Evolutionary conservation across 2,113 vertebrate species (phyloP).

Genomic region (Elephantulus edwardii): DNA sequence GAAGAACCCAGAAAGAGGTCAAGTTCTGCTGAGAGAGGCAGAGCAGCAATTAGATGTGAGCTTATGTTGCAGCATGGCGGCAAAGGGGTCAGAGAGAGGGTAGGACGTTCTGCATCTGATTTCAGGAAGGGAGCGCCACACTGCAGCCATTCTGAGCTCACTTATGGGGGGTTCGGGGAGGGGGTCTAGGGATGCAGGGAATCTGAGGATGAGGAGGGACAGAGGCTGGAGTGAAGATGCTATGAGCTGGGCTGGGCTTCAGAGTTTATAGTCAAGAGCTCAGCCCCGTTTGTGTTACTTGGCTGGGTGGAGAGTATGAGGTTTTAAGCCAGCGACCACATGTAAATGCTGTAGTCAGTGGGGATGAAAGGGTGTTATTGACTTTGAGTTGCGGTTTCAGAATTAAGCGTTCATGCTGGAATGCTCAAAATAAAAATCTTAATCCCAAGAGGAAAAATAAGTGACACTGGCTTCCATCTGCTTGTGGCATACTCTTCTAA

Average conservation of each 20-base stretch:
- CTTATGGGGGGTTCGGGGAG: neutral
- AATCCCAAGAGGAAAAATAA: slow-evolving; percentile 42
- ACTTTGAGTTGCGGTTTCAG: slow-evolving; percentile 35
- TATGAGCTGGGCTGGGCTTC: neutral
- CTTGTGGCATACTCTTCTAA: neutral
- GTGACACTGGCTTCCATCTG: neutral
- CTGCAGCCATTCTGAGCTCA: neutral
- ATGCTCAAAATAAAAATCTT: slow-evolving; percentile 59
- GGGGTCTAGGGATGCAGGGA: neutral
- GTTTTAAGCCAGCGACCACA: neutral
- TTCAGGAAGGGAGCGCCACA: slow-evolving; percentile 20
- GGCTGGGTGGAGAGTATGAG: neutral
- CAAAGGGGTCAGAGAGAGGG: slow-evolving; percentile 69
- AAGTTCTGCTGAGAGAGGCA: slow-evolving; percentile 77
- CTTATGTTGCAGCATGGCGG: slow-evolving; percentile 67
- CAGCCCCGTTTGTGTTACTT: neutral
- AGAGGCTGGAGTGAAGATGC: neutral
- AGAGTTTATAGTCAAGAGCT: slow-evolving; percentile 10
- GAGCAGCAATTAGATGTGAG: slow-evolving; percentile 69
- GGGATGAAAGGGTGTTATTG: neutral
- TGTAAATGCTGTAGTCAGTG: neutral
- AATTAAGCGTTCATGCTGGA: slow-evolving; percentile 38
- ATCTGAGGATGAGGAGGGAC: neutral
- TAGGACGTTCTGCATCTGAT: slow-evolving; percentile 55
- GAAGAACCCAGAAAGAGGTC: slow-evolving; percentile 73